Base-by-base conservation (phyloP, 1,140 invertebrate genomes). In the Battus philenor region DNA sequence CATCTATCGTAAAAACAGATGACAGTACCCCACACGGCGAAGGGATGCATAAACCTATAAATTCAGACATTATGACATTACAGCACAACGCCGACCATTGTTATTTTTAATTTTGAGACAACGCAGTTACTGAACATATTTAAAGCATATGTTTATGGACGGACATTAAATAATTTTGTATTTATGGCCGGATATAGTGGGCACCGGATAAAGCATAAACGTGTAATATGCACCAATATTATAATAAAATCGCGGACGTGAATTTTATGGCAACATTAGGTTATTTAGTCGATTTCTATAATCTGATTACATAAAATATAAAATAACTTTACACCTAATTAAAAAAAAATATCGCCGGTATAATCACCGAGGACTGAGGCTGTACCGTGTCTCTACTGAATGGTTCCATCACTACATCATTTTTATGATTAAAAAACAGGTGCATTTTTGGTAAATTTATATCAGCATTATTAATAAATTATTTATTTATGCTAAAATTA, bases 101-200 rank as follows among this genome's bases (percentile, higher is more conserved):
- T 50, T 56, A 64, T 68, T 55, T 70, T 63, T 63, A 73, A 67
- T 65, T 67, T 67, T 57, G 63, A 67, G 50, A 64, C 50, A 61
- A 57, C 54, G 61, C 45, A 68, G 62, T 68, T 61, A 59, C 55
- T 61, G 56, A 47, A 50, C 53, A 59, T 68, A 64, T 61, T 75
- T 68, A 68, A 68, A 68, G 66, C 64, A 66, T 63, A 67, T 78
- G 68, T 75, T 76, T 77, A 75, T 65, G 41, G 61, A 54, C 59
- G 58, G 51, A 68, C 58, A 56, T 68, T 64, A 75, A 75, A 78
- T 66, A 71, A 53, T 59, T 55, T 59, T 34, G 58, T 56, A 71
- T 78, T 75, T 70, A 81, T 64, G 59, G 59, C 55, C 46, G 51
- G 47, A 51, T 51, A 63, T 58, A 52, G 56, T 52, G 56, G 53